phyloP scores from a whole-genome alignment of 2,113 vertebrate genomes.

The Epinephelus fuscoguttatus region DNA sequence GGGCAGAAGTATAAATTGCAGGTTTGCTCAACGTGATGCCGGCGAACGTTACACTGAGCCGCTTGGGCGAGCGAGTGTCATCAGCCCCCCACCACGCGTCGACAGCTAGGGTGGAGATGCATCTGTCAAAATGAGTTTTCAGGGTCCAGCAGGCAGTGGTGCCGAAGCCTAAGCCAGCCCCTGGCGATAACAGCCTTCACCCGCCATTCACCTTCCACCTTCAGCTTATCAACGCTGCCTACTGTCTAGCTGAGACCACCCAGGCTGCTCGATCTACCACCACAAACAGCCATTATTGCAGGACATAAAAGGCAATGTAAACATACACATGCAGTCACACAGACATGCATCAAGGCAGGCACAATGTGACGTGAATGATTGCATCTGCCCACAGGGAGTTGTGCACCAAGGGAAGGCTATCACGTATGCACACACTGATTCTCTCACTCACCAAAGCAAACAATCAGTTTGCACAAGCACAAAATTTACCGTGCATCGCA shows the following conservation, averaged over 20 bases:
- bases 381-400: constrained; percentile 32
- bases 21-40: constrained; percentile 74
- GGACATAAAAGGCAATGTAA: background rate
- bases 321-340: background rate
- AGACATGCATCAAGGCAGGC: background rate
- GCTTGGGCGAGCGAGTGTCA: constrained; percentile 59
- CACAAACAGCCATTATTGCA: background rate
- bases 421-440: constrained; percentile 4
- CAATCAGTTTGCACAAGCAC: constrained; percentile 48
- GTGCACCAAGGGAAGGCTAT: constrained; percentile 9
- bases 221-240: constrained; percentile 68
- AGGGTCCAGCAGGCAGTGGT: constrained; percentile 78
- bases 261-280: constrained; percentile 37
- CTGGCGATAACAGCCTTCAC: constrained; percentile 70
- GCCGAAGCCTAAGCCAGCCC: constrained; percentile 60
- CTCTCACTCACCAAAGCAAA: constrained; percentile 36
- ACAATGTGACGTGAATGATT: constrained; percentile 24
- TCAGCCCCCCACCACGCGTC: constrained; percentile 64
- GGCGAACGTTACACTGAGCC: constrained; percentile 56
- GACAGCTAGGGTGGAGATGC: constrained; percentile 67
- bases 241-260: constrained; percentile 45
- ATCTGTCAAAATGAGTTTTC: constrained; percentile 83
- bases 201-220: constrained; percentile 74
- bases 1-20: constrained; percentile 74
- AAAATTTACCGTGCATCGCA: constrained; percentile 1